phyloP scores from a whole-genome alignment of 1,140 invertebrate genomes.

The Bilobella aurantiaca region DNA sequence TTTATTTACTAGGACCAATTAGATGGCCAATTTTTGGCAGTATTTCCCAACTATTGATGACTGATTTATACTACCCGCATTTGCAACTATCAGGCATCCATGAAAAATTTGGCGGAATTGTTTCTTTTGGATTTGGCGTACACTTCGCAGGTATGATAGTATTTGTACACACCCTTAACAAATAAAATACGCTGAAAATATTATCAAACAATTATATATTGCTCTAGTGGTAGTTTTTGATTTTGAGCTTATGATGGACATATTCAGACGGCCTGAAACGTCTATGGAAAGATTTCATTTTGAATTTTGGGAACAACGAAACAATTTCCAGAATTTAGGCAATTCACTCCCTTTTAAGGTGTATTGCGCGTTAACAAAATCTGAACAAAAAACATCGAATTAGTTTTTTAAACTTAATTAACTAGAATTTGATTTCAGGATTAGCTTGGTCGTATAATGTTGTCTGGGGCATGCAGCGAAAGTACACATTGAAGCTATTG shows the following conservation, averaged over 20 bases:
- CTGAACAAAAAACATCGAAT: too few species aligned
- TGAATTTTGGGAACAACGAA: neutral
- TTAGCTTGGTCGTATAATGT: slow-evolving; percentile 14
- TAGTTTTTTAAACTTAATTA: too few species aligned
- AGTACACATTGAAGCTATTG: slow-evolving; percentile 17
- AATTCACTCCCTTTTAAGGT: neutral
- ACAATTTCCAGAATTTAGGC: neutral
- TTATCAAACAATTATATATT: too few species aligned
- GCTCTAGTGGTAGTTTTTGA: neutral
- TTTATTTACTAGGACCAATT: neutral
- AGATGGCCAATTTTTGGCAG: neutral
- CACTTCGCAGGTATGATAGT: neutral
- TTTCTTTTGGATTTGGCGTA: neutral
- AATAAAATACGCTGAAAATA: neutral
- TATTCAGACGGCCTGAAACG: neutral
- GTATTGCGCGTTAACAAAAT: too few species aligned
- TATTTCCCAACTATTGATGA: neutral
- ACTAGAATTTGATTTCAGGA: too few species aligned
- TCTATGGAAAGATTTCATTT: neutral
- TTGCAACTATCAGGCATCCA: neutral
- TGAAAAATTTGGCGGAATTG: neutral
- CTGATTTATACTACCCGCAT: neutral
- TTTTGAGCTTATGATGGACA: neutral
- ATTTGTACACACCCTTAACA: too few species aligned
- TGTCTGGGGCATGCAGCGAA: slow-evolving; percentile 8